Base-by-base conservation (phyloP, 2,888 invertebrate species). In the Rotaria socialis region DNA sequence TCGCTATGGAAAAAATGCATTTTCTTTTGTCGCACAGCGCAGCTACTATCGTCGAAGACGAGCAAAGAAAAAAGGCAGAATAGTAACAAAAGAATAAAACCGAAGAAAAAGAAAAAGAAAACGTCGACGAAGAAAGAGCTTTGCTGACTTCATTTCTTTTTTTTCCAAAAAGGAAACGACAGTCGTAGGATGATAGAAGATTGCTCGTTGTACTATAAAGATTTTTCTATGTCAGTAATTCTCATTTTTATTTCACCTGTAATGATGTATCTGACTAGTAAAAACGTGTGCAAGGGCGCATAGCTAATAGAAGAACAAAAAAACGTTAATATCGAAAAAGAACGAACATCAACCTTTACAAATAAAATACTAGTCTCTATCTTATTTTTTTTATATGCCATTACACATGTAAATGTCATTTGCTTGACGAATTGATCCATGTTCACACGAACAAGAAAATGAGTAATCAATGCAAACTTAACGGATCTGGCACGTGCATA, bases 381-480 rank as follows among this genome's bases (percentile, higher is more conserved):
- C 24, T 56, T 24, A 24, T 22, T 24, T 58, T 11, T 67, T 67
- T 22, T 27, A 2, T 35, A n/a, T 27, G 35, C 35, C 16, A 67
- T 67, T 67, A 67, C 14, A 35, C 14, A 27, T 67, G 67, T 67
- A n/a, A 67, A 67, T 67, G 67, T 67, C 67, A n/a, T 67, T 67
- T 35, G 2, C 35, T 67, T 67, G 67, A 67, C 67, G 27, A 35
- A 67, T 1, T 67, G 67, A 67, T 67, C 67, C 67, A 14, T 67
- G n/a, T 67, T 67, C 67, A 67, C 67, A 67, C 67, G 67, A 67
- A 67, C 14, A 67, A 35, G 16, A 67, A 35, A 67, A 67, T 5
- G 35, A 35, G 27, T 67, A 67, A 35, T 27, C 67, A 67, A 67
- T 35, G 67, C 4, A 35, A 67, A 67, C 67, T 67, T 27, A 10